Base-by-base conservation (phyloP, 53 echinoderm and acorn worm genomes). In the Hippasteria phrygiana region DNA sequence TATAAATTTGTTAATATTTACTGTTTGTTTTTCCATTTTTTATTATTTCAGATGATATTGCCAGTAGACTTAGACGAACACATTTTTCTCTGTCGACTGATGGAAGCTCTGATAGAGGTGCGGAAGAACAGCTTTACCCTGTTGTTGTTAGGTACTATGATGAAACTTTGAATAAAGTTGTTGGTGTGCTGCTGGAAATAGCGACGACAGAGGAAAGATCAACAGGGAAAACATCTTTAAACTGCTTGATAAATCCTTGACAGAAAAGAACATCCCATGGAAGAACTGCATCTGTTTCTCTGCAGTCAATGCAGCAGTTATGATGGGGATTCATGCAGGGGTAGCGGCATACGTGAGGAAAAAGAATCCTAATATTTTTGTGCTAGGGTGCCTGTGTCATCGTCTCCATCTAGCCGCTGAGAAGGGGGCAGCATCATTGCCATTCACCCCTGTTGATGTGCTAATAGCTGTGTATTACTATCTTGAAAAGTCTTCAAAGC, bases 361-460 rank as follows among this genome's bases (percentile, higher is more conserved):
- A 51, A 82, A 88, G 74, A 88, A 88, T 56, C 79, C 83, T 14
- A 34, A 88, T 73, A 70, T 88, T n/a, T 93, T 71, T 74, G 42
- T 90, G 12, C 53, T 72, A 26, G 81, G 90, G 4, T 93, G 93
- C 36, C 87, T 63, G 20, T 90, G 87, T 63, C 93, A 93, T 28
- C 45, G 54, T 41, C 87, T 93, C 22, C 90, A 93, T 73, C 53
- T 90, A 79, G 93, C 87, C 33, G 90, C 93, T 41, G 90, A 90
- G 38, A 93, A 90, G 51, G 90, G 80, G 54, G 93, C 93, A 53
- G 14, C 35, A 11, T 29, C 42, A 29, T 70, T 90, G 17, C 80
- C 87, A 3, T 71, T 86, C 32, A 41, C 71, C 69, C 86, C 89
- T 43, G 85, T 11, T 1, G 92, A 92, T 64, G 2, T 89, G 43